Base-by-base conservation (phyloP, 2,888 invertebrate genomes). In the Melinaea menophilus region DNA sequence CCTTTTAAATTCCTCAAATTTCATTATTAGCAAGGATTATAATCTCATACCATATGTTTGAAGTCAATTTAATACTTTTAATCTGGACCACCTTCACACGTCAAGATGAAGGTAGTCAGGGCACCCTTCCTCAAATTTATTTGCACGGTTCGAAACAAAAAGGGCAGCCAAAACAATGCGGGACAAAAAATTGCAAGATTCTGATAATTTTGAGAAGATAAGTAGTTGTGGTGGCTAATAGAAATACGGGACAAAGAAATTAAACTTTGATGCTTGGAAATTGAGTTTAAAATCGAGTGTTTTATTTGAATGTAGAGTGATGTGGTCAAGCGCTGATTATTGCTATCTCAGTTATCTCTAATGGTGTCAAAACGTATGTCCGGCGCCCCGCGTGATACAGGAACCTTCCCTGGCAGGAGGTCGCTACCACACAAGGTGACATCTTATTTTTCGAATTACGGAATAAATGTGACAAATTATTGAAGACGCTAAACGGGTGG, bases 341-440 rank as follows among this genome's bases (percentile, higher is more conserved):
- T 80, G 80, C 88, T 89, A 88, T 88, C 87, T 82, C 58, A 71
- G 69, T 73, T 84, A 89, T 89, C 89, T 84, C 65, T 80, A 84
- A 88, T 84, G 81, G 89, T 84, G 89, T 89, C 88, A 90, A 89
- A 89, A 87, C 82, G 73, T 79, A 80, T 90, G 90, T 90, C 87
- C 85, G 82, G 79, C 72, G 73, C 89, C 69, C 90, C 78, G 86
- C 86, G 82, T 88, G 90, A 80, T 74, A 87, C 88, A 90, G 89
- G 88, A 90, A 90, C 89, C 82, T 86, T 71, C 62, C 76, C 74
- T 80, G 71, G 81, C 77, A 80, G 82, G 83, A 83, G 84, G 85
- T 77, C 77, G 65, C 62, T 76, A 82, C 89, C 90, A 86, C 90
- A 87, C 90, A 89, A 74, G 76, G 72, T 86, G 88, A 90, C 76